phyloP scores from a whole-genome alignment of 2,797 vertebrate species.

The Capromys pilorides region DNA sequence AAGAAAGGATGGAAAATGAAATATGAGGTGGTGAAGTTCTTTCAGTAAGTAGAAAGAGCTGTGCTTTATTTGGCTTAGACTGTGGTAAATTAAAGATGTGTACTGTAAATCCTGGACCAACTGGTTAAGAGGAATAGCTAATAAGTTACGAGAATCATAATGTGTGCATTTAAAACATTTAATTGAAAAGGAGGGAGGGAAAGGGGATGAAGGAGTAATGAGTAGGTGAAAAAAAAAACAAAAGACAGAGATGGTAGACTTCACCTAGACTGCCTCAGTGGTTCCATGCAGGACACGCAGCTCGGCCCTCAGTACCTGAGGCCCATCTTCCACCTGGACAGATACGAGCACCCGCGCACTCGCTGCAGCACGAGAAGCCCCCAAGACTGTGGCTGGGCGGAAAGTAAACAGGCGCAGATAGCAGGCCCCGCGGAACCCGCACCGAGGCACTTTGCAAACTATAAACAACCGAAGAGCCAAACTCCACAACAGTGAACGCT shows the following conservation, averaged over 20 bases:
- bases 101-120: not conserved
- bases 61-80: not conserved
- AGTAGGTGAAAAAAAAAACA: not conserved
- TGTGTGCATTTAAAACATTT: not conserved
- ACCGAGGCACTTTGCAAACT: not conserved
- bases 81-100: not conserved
- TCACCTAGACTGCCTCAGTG: not conserved
- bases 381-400: too few relatives aligned
- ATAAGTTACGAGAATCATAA: not conserved
- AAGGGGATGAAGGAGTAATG: not conserved
- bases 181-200: not conserved
- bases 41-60: not conserved
- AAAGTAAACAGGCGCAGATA: not conserved
- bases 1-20: not conserved
- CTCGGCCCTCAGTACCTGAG: not conserved
- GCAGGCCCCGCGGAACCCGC: not conserved
- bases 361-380: too few relatives aligned
- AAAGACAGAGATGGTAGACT: not conserved
- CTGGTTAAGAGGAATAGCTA: not conserved
- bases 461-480: not conserved
- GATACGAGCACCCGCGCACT: accelerated
- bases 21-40: not conserved
- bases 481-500: not conserved
- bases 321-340: too few relatives aligned
- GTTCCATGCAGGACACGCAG: not conserved